Evolutionary conservation across 1,140 invertebrate species (phyloP), one percentile per base, ranked within the genome.

Genomic region (Bombus confusus): DNA sequence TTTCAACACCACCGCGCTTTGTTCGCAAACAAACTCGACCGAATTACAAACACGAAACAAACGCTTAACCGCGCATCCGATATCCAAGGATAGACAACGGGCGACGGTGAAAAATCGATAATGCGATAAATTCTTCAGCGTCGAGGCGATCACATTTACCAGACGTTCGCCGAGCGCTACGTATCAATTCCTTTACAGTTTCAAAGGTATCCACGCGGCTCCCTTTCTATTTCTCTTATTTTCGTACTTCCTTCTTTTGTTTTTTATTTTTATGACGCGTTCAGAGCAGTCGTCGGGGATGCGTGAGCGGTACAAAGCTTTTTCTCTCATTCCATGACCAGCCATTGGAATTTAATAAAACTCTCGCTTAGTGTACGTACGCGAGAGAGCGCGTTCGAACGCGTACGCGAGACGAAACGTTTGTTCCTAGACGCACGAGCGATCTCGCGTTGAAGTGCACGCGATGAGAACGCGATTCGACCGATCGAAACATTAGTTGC

Each of bases 321-420:
- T 87, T 89, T 78, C 81, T 87, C 89, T 87, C 88, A 82, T 89
- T 89, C 89, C 86, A 87, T 41, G 37, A 37, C 39, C 57, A 86
- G 57, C 86, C 88, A 90, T 87, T 52, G 89, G 89, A 90, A 90
- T 90, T 90, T 90, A 90, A 90, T 90, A 90, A 90, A 90, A 90
- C 81, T 85, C 86, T 72, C 71, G 59, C 71, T 73, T 25, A 82
- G 64, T 22, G 37, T 15, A 64, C 74, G 64, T 9, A 31, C n/a
- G 31, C n/a, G 66, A 88, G 78, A 88, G 64, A 90, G 75, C 83
- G 85, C 76, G 73, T 79, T 76, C 43, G 71, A 82, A 28, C 41
- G 47, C 31, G 64, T 52, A 52, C 34, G 37, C 80, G 37, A 68
- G 59, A 18, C 6, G 47, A 52, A 52, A 52, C 47, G 47, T 52